Evolutionary conservation across 2,888 invertebrate species (phyloP).

Genomic region (Sepiola atlantica): DNA sequence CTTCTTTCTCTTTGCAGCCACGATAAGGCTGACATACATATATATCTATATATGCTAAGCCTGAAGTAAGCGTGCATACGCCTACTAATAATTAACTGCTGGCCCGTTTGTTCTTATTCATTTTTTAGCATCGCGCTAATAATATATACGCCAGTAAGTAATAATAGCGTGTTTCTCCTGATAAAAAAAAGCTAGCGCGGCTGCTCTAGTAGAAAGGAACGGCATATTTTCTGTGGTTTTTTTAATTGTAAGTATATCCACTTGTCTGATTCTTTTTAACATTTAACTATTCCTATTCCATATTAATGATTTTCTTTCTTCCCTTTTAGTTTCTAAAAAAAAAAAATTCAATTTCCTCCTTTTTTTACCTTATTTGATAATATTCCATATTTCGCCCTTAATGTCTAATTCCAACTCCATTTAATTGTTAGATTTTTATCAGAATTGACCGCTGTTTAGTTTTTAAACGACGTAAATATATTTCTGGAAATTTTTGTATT

Average conservation of each 20-base stretch:
- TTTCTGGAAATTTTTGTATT: no score
- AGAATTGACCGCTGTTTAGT: neutral
- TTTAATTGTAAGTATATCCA: slow-evolving; percentile 8
- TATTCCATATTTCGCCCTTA: neutral
- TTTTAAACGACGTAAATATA: no score
- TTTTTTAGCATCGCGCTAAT: slow-evolving; percentile 12
- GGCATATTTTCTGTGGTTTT: slow-evolving; percentile 10
- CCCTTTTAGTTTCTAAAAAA: neutral
- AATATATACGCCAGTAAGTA: slow-evolving; percentile 9
- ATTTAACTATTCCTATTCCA: neutral
- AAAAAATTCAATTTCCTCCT: neutral
- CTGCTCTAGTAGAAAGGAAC: neutral
- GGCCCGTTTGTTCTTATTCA: slow-evolving; percentile 11
- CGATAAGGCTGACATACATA: neutral
- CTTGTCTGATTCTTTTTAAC: neutral
- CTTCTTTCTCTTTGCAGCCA: slow-evolving; percentile 11
- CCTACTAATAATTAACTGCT: slow-evolving; percentile 10
- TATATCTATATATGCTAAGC: no score
- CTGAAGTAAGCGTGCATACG: neutral
- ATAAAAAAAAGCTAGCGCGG: neutral
- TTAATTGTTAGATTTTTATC: no score
- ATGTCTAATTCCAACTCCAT: neutral
- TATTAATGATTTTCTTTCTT: neutral
- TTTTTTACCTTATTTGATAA: neutral
- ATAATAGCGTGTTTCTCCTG: neutral